Base-by-base conservation (phyloP, 2,113 vertebrate genomes). In the Dolichallabes microphthalmus region DNA sequence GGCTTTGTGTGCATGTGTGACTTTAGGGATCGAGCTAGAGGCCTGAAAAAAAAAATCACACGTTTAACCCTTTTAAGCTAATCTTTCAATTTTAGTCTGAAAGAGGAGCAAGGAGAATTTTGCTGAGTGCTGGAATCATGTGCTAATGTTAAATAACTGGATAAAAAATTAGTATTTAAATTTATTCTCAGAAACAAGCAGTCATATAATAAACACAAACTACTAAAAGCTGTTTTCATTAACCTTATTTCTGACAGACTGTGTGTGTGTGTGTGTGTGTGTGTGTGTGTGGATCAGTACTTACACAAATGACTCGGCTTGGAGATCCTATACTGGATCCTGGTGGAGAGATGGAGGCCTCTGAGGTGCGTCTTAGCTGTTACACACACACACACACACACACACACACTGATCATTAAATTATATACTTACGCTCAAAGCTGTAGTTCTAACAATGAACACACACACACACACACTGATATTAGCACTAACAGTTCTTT, bases 311-410 rank as follows among this genome's bases (percentile, higher is more conserved):
- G 88, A 98, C 96, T 0, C 96, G 94, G 90, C 96, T 98, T 0
- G 97, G 98, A 45, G 98, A 99, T 73, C 97, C 96, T 0, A 97
- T 96, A 89, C 97, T 98, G 90, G 97, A 99, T 83, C 96, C 97
- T 0, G 97, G 96, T 2, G 98, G 96, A 0, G 97, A 98, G 88
- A 97, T 95, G 89, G 97, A 99, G 3, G 96, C 96, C 93, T 99
- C 98, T 6, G 98, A 99, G 0, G 96, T 96, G 27, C 97, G 96
- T 86, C 98, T 96, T 88, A 98, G 95, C 97, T 99, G 95, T 91
- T 85, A 87, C 75, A 82, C 32, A 15, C 4, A 89, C 82, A 80
- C 64, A 74, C 52, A 82, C 60, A 63, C 60, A 63, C 22, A 66
- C 63, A 66, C n/a, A 66, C 63, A 66, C 64, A 66, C 64, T 15